A percentile compares a stretch with the other conserved stretches of the same genome.
Evolutionary conservation across 2,888 invertebrate genomes (phyloP).

Genomic region (Trissolcus brochymenae): DNA sequence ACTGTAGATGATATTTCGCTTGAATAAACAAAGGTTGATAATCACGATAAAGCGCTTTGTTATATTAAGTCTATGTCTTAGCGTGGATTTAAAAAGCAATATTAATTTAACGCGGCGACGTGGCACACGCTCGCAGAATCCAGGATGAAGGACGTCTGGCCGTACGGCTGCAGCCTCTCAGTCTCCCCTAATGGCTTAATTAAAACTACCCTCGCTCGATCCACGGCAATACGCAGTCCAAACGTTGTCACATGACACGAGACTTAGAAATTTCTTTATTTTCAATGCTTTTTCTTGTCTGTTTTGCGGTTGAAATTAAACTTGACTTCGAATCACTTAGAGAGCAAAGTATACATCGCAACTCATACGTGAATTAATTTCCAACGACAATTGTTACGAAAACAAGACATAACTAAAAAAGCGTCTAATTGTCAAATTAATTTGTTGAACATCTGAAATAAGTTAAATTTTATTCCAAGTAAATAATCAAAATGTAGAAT

Average conservation of each 20-base stretch:
- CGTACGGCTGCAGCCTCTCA: constrained; percentile 65
- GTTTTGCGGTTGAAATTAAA: constrained; percentile 17
- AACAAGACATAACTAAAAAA: no score
- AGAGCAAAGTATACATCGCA: neutral
- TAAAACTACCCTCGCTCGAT: constrained; percentile 72
- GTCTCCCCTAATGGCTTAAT: constrained; percentile 76
- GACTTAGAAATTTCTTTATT: constrained; percentile 35
- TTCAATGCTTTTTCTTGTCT: constrained; percentile 17
- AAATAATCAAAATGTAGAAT: no score
- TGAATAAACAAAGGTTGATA: constrained; percentile 44
- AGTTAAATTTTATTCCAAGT: no score
- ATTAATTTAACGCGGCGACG: constrained; percentile 71
- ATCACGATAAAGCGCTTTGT: constrained; percentile 40
- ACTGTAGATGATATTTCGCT: constrained; percentile 4
- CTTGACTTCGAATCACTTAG: constrained; percentile 12
- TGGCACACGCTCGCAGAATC: constrained; percentile 51
- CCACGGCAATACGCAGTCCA: constrained; percentile 35
- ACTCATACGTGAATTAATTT: no score
- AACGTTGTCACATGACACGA: constrained; percentile 37
- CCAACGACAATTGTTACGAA: no score
- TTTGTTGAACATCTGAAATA: no score
- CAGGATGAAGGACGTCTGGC: constrained; percentile 64
- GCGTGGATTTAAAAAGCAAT: constrained; percentile 64
- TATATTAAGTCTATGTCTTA: constrained; percentile 47
- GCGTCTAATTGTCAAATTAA: no score